Percentiles rank a stretch among this genome's conserved stretches.
phyloP scores from a whole-genome alignment of 1,140 invertebrate species.

The Trissolcus basalis region DNA sequence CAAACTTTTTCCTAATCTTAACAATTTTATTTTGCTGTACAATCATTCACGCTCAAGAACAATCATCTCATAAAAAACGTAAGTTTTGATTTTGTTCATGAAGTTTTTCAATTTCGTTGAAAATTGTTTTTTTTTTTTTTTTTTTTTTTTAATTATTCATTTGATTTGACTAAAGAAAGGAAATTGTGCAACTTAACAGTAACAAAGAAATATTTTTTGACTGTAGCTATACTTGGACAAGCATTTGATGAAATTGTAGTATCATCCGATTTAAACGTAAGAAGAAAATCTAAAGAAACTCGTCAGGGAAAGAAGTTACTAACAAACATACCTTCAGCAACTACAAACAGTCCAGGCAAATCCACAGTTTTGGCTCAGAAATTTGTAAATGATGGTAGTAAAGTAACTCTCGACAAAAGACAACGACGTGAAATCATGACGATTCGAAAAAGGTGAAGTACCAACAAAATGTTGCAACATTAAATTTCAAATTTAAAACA shows the following conservation, averaged over 20 bases:
- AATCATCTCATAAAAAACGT: constrained; percentile 55
- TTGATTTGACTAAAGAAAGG: too few species aligned
- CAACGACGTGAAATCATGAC: constrained; percentile 64
- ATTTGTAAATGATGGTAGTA: constrained; percentile 69
- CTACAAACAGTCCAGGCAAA: constrained; percentile 69
- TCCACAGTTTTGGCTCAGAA: constrained; percentile 67
- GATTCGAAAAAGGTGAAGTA: constrained; percentile 60
- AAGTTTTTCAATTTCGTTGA: too few species aligned
- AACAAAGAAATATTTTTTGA: too few species aligned
- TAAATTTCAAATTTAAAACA: too few species aligned
- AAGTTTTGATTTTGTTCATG: too few species aligned
- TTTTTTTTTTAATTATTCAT: constrained; percentile 4
- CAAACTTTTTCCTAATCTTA: constrained; percentile 40
- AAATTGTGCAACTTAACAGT: too few species aligned
- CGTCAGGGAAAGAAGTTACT: constrained; percentile 73
- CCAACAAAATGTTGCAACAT: too few species aligned
- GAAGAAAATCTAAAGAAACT: constrained; percentile 73
- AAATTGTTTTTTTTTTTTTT: constrained; percentile 8
- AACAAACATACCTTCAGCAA: constrained; percentile 71
- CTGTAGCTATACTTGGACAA: constrained; percentile 67
- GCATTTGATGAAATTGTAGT: constrained; percentile 74
- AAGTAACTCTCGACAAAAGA: constrained; percentile 64
- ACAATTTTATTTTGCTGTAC: constrained; percentile 45
- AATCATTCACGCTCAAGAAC: constrained; percentile 54
- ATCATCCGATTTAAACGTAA: constrained; percentile 72